These are phyloP conservation scores for Parazoanthus atlanticus DNA, from an alignment of 92 coral and sea anemone genomes.

Conservation along the genomic window DNA sequence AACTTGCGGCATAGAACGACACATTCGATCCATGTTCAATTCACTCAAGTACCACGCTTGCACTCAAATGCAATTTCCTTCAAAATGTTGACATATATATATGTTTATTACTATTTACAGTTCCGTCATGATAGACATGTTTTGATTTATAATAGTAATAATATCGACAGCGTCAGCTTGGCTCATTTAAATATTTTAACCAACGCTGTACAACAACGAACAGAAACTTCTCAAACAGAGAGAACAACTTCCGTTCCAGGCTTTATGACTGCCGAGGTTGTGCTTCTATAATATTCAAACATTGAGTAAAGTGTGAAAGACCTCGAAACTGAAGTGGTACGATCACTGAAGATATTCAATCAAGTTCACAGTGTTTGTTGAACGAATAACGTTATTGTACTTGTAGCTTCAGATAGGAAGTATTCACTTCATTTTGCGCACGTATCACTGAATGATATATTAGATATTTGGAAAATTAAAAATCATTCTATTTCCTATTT, in stretches of 20 bases:
- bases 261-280: not conserved
- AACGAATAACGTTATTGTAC: not conserved
- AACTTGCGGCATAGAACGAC: not conserved
- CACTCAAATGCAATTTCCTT: not conserved
- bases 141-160: not conserved
- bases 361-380: not conserved
- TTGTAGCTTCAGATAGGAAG: not conserved
- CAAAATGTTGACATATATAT: too few relatives aligned
- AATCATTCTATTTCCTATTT: not conserved
- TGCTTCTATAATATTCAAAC: not conserved
- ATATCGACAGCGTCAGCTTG: not conserved
- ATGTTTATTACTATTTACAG: not conserved
- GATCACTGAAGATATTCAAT: not conserved
- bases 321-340: not conserved
- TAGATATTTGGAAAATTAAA: conserved; percentile 1
- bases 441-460: not conserved
- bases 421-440: too few relatives aligned
- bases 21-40: not conserved
- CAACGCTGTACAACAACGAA: not conserved
- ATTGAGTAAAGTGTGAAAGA: not conserved
- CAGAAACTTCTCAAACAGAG: not conserved
- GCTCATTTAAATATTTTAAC: too few relatives aligned
- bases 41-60: not conserved
- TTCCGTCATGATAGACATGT: not conserved
- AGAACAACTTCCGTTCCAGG: not conserved